Conservation (phyloP, 2,797 vertebrate genomes). For the Orestias chungarensis region DNA sequence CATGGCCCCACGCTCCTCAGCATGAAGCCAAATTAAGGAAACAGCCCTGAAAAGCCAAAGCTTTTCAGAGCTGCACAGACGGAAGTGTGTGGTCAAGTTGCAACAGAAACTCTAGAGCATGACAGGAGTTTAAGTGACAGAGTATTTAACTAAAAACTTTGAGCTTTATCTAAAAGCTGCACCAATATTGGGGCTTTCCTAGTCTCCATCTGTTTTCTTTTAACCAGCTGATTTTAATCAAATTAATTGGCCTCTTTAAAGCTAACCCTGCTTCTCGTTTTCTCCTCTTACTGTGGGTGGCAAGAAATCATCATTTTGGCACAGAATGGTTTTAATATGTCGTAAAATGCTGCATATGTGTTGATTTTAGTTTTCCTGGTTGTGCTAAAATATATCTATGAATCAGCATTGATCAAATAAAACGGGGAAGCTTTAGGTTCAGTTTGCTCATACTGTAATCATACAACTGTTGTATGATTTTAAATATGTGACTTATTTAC, state of each 20-base stretch:
- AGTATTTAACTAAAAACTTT: slow-evolving; percentile 6
- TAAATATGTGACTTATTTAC: slow-evolving; percentile 49
- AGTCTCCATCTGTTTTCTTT: slow-evolving; percentile 17
- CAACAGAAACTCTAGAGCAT: background rate
- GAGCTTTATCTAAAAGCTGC: background rate
- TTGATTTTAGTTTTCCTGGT: too few species aligned
- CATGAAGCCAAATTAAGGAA: slow-evolving; percentile 51
- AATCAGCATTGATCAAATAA: too few species aligned
- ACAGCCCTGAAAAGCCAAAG: slow-evolving; percentile 46
- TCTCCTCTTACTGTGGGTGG: slow-evolving; percentile 18
- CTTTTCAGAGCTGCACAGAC: slow-evolving; percentile 7
- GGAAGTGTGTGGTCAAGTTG: slow-evolving; percentile 8
- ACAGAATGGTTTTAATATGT: background rate
- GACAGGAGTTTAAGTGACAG: slow-evolving; percentile 9
- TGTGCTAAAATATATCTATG: too few species aligned
- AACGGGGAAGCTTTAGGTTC: background rate
- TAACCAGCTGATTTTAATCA: slow-evolving; percentile 16
- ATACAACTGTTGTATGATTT: slow-evolving; percentile 11
- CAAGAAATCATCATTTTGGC: slow-evolving; percentile 26
- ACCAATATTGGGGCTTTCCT: slow-evolving; percentile 44
- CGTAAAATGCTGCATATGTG: background rate
- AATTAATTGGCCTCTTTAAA: slow-evolving; percentile 6
- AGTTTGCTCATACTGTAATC: too few species aligned
- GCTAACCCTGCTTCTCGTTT: slow-evolving; percentile 14
- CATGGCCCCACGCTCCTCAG: slow-evolving; percentile 36